Percentiles rank a stretch among this genome's conserved stretches.
phyloP scores from a whole-genome alignment of 2,888 invertebrate genomes.

The Seira ritae region DNA sequence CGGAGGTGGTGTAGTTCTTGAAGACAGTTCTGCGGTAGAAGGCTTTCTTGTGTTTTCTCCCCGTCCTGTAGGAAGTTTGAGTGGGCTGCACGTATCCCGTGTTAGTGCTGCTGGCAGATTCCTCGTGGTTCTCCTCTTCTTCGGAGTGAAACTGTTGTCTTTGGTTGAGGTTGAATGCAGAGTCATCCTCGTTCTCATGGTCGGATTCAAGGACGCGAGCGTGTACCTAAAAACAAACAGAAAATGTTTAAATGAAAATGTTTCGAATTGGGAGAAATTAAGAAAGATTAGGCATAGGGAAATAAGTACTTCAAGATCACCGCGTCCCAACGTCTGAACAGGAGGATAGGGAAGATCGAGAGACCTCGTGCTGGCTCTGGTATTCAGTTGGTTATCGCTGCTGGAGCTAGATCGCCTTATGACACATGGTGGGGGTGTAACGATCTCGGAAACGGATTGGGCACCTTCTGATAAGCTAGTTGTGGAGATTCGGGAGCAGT shows the following conservation, averaged over 20 bases:
- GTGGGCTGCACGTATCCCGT: neutral
- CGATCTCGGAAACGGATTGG: neutral
- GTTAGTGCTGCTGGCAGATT: neutral
- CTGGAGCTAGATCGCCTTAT: neutral
- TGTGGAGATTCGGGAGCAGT: neutral
- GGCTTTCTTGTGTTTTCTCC: neutral
- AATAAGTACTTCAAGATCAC: neutral
- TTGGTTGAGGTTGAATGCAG: neutral
- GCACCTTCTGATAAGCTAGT: neutral
- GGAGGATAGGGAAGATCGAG: neutral
- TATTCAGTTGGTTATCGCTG: neutral
- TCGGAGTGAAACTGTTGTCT: neutral
- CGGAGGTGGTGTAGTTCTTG: neutral
- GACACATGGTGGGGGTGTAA: neutral
- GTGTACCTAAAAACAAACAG: neutral
- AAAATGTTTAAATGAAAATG: too few relatives aligned
- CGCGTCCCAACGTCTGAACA: neutral
- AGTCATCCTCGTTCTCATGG: neutral
- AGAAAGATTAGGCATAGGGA: neutral
- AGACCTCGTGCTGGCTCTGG: neutral
- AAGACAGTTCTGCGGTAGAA: neutral
- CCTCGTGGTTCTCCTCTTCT: neutral
- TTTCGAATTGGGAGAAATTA: neutral
- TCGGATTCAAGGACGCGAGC: neutral
- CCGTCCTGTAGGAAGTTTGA: neutral